phyloP scores from a whole-genome alignment of 2,797 vertebrate species.

The Argyrosomus regius region DNA sequence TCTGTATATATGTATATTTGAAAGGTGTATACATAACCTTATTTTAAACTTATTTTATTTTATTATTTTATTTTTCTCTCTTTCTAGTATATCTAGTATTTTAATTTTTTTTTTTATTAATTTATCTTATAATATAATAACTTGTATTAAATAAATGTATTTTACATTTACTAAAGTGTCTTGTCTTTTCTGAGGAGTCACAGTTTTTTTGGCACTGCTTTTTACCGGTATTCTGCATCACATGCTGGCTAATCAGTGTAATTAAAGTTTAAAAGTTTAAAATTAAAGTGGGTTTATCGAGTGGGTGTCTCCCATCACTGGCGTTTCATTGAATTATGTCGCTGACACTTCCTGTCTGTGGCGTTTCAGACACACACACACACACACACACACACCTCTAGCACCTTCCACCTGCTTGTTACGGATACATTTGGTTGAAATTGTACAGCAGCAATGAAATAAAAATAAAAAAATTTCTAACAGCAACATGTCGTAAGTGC shows the following conservation, averaged over 20 bases:
- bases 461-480: no score
- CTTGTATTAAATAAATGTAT: no score
- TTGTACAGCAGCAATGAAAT: neutral
- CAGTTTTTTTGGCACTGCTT: constrained; percentile 33
- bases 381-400: neutral
- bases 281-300: constrained; percentile 61
- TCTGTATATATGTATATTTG: no score
- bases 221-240: constrained; percentile 47
- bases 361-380: constrained; percentile 28
- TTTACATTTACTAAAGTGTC: neutral
- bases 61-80: no score
- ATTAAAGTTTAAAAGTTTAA: no score
- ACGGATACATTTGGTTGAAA: neutral
- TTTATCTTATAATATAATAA: no score
- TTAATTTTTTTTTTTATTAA: no score
- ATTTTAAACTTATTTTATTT: no score
- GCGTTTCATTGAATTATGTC: constrained; percentile 53
- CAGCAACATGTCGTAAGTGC: no score
- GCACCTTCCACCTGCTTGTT: constrained; percentile 15
- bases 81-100: no score
- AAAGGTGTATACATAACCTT: no score
- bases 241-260: constrained; percentile 67
- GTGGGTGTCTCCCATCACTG: constrained; percentile 55
- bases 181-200: neutral
- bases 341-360: constrained; percentile 60